These are phyloP conservation scores for Nansenia antarctica DNA, from an alignment of 2,113 vertebrate species.

Conservation along the genomic window DNA sequence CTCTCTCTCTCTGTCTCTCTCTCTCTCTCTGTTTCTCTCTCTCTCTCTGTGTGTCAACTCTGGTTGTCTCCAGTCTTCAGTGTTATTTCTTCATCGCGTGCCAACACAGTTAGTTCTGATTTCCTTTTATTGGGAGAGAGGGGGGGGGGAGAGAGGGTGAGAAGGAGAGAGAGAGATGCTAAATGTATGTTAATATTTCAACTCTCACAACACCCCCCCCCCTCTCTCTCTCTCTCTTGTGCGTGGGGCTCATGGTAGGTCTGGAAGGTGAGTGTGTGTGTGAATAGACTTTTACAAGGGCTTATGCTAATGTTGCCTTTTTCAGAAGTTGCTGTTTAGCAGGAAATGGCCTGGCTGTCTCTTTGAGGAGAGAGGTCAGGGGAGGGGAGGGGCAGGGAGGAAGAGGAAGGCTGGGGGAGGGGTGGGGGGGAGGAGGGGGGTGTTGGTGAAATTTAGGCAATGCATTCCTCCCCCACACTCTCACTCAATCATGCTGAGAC, in stretches of 20 bases:
- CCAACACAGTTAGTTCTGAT: background rate
- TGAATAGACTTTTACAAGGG: background rate
- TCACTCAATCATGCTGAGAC: background rate
- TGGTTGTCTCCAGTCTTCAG: background rate
- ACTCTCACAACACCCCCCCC: background rate
- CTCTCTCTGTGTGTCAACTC: background rate
- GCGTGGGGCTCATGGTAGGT: too few species aligned
- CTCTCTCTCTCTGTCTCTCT: too few species aligned
- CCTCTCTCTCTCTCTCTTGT: background rate
- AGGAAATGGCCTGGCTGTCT: background rate
- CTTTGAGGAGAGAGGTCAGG: background rate
- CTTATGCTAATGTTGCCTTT: background rate
- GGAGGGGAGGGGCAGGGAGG: background rate
- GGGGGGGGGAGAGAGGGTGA: too few species aligned
- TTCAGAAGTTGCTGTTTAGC: background rate
- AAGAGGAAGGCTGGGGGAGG: background rate
- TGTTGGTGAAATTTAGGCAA: background rate
- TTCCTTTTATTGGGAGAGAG: background rate
- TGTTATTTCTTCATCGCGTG: background rate
- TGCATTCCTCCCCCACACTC: background rate
- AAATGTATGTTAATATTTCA: background rate
- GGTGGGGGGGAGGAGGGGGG: background rate
- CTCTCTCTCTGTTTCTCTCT: background rate
- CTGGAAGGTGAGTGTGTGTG: conserved; percentile 3
- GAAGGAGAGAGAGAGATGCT: background rate